Evolutionary conservation across 2,797 vertebrate genomes (phyloP), one percentile per base, ranked within the genome.

Genomic region (Perodicticus potto): DNA sequence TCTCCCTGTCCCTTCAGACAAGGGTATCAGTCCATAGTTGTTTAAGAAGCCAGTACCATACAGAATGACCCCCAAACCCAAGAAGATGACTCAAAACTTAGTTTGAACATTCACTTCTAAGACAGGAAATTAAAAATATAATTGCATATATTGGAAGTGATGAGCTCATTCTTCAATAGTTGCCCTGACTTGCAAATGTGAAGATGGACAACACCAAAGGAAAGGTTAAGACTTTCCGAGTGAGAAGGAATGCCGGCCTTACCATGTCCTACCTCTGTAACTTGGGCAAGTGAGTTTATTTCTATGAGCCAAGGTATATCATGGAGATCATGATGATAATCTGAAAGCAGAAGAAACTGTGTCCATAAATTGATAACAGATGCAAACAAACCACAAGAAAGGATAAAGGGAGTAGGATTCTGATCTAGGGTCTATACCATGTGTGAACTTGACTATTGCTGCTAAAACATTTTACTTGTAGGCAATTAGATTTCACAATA

Each of bases 201-300:
- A 95, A 77, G 77, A 78, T 49, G 22, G 57, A n/a, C n/a, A n/a
- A 95, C 65, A 70, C 34, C 76, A n/a, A 77, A 78, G 57, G 82
- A 55, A 61, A 43, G 17, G 59, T 40, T 13, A 74, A 49, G 80
- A n/a, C 55, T 76, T 91, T 87, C 13, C 16, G 86, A n/a, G 22
- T 78, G 77, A 53, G 25, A 67, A 93, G 73, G 65, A 85, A 53
- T 29, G 43, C 27, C 1, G n/a, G n/a, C 55, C 57, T 6, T n/a
- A 6, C 45, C 23, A 9, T 43, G 19, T 57, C 37, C 72, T 12
- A 57, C 20, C 55, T 55, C 22, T 4, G 6, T 53, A 84, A 49
- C 45, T 37, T 49, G 55, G 37, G 45, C 14, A 13, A 27, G 27
- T 23, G 27, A 22, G 13, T 72, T 43, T 13, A 84, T 5, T 34